These are phyloP conservation scores for Lochmaea capreae DNA, from an alignment of 2,888 invertebrate species.

Conservation along the genomic window DNA sequence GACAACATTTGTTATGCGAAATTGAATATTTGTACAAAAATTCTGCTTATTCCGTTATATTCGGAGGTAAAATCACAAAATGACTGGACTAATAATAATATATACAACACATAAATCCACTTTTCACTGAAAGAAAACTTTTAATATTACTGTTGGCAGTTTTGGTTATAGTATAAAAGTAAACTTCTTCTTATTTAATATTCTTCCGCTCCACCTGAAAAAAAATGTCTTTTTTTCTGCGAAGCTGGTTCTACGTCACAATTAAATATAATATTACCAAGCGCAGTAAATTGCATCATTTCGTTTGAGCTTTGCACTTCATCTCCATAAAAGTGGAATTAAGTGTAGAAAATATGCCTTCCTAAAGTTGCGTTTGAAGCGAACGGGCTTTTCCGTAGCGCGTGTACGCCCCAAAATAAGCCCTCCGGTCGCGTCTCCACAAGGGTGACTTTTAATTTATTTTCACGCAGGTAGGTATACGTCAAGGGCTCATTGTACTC, in stretches of 20 bases:
- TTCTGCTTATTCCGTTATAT: too few species aligned
- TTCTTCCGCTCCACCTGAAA: not conserved
- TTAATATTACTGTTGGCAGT: not conserved
- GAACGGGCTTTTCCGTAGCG: conserved; percentile 42
- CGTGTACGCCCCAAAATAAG: conserved; percentile 29
- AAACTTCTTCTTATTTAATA: not conserved
- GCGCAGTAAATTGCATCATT: conserved; percentile 52
- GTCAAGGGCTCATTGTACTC: conserved; percentile 49
- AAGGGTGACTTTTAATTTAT: conserved; percentile 58
- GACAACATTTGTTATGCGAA: too few species aligned
- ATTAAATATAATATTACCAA: conserved; percentile 41
- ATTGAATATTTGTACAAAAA: too few species aligned
- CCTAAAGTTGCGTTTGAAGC: conserved; percentile 51
- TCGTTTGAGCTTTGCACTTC: conserved; percentile 52
- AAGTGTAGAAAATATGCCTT: conserved; percentile 54
- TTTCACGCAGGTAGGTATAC: conserved; percentile 53
- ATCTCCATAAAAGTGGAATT: conserved; percentile 56
- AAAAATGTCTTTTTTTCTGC: conserved; percentile 11
- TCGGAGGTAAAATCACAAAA: too few species aligned
- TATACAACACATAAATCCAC: not conserved
- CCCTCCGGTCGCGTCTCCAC: conserved; percentile 28
- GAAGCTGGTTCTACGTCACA: conserved; percentile 17
- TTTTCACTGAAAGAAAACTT: not conserved
- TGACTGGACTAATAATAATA: not conserved
- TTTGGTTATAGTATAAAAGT: not conserved